These are phyloP conservation scores for Struthio camelus DNA, from an alignment of 2,113 vertebrate species.

Conservation along the genomic window DNA sequence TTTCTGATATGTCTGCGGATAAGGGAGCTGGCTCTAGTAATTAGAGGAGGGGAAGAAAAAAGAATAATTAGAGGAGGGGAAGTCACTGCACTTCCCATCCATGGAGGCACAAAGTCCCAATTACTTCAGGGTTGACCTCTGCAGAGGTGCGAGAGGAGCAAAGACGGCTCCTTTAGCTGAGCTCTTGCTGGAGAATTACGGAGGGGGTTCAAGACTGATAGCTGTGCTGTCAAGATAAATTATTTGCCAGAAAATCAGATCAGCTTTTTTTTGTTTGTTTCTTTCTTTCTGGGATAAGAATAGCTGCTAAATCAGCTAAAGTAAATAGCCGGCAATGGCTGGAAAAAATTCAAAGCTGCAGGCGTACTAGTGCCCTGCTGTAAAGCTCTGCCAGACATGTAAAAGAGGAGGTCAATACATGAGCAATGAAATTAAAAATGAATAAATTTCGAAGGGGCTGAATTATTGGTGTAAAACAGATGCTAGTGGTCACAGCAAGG, in stretches of 20 bases:
- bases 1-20: background rate
- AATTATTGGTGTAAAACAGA: too few species aligned
- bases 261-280: background rate
- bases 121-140: background rate
- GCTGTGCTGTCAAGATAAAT: background rate
- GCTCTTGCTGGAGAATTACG: background rate
- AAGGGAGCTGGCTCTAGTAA: background rate
- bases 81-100: background rate
- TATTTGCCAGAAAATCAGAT: background rate
- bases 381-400: background rate
- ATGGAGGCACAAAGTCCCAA: background rate
- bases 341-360: background rate
- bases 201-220: background rate
- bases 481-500: background rate
- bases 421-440: background rate
- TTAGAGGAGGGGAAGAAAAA: background rate
- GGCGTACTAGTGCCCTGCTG: background rate
- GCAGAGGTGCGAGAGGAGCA: background rate
- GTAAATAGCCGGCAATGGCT: accelerated
- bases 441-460: background rate
- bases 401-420: background rate
- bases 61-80: background rate
- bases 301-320: background rate
- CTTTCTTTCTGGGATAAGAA: background rate
- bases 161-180: background rate